A percentile compares a stretch with the other conserved stretches of the same genome.
These are phyloP conservation scores for Chaenodraco wilsoni DNA, from an alignment of 2,797 vertebrate genomes.

Conservation along the genomic window DNA sequence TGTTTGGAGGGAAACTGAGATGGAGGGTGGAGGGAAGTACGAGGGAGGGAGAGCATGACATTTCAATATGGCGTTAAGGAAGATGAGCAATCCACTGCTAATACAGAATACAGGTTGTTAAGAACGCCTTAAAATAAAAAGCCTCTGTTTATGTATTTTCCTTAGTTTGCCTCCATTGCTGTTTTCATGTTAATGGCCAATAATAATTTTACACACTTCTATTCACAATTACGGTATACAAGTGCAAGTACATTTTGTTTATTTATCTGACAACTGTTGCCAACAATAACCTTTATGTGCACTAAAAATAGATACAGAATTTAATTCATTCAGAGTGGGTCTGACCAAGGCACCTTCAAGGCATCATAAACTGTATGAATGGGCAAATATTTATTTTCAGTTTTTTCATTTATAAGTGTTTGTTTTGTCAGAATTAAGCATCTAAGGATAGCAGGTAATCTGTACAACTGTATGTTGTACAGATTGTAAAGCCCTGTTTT, in stretches of 20 bases:
- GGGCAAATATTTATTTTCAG: background rate
- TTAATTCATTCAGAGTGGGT: background rate
- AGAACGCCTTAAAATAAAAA: constrained; percentile 21
- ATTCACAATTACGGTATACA: constrained; percentile 19
- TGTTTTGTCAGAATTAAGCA: background rate
- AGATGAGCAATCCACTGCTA: constrained; percentile 18
- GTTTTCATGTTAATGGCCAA: constrained; percentile 14
- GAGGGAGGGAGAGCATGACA: constrained; percentile 27
- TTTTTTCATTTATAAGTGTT: background rate
- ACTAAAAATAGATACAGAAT: constrained; percentile 4
- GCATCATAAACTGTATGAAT: constrained; percentile 2
- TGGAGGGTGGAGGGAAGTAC: constrained; percentile 22
- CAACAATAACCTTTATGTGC: constrained; percentile 3
- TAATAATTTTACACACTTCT: constrained; percentile 21
- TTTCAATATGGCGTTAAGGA: constrained; percentile 26
- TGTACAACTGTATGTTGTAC: background rate
- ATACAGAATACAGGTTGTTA: constrained; percentile 17
- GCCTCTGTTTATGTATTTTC: constrained; percentile 7
- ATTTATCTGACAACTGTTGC: constrained; percentile 13
- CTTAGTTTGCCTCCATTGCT: constrained; percentile 8
- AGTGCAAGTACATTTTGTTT: constrained; percentile 6
- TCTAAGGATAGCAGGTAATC: background rate
- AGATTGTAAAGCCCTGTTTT: no score
- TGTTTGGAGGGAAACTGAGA: constrained; percentile 26
- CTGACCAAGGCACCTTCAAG: background rate